phyloP scores from a whole-genome alignment of 2,797 vertebrate species.

The Typhlichthys subterraneus region DNA sequence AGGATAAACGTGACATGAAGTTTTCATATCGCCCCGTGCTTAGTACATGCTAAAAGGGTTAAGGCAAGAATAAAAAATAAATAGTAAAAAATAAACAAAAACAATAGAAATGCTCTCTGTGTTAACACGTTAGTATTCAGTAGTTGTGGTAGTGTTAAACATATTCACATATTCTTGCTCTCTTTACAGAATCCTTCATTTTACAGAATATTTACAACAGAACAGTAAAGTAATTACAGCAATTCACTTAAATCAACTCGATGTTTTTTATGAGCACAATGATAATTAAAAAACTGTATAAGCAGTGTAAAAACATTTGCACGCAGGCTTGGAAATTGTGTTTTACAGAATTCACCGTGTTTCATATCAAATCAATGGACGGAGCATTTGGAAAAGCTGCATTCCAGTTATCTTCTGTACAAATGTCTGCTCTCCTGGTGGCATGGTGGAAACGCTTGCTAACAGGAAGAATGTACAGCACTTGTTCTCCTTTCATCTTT shows the following conservation, averaged over 20 bases:
- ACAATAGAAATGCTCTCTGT: slow-evolving; percentile 66
- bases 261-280: slow-evolving; percentile 57
- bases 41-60: slow-evolving; percentile 65
- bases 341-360: slow-evolving; percentile 49
- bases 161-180: slow-evolving; percentile 64
- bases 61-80: slow-evolving; percentile 77
- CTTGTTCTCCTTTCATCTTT: slow-evolving; percentile 28
- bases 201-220: slow-evolving; percentile 78
- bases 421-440: slow-evolving; percentile 52
- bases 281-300: slow-evolving; percentile 59
- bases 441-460: not conserved
- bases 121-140: slow-evolving; percentile 54
- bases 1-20: too few relatives aligned
- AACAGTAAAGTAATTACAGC: slow-evolving; percentile 50
- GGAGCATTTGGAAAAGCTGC: slow-evolving; percentile 44
- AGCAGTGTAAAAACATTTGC: slow-evolving; percentile 70
- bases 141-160: slow-evolving; percentile 58
- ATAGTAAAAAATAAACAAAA: slow-evolving; percentile 55
- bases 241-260: slow-evolving; percentile 56
- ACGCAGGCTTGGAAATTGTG: slow-evolving; percentile 63
- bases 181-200: slow-evolving; percentile 68
- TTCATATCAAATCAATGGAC: slow-evolving; percentile 64
- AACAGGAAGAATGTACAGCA: slow-evolving; percentile 42
- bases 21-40: too few relatives aligned
- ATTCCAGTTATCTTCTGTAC: slow-evolving; percentile 54